Evolutionary conservation across 2,113 vertebrate genomes (phyloP).

Genomic region (Aviceda subcristata): DNA sequence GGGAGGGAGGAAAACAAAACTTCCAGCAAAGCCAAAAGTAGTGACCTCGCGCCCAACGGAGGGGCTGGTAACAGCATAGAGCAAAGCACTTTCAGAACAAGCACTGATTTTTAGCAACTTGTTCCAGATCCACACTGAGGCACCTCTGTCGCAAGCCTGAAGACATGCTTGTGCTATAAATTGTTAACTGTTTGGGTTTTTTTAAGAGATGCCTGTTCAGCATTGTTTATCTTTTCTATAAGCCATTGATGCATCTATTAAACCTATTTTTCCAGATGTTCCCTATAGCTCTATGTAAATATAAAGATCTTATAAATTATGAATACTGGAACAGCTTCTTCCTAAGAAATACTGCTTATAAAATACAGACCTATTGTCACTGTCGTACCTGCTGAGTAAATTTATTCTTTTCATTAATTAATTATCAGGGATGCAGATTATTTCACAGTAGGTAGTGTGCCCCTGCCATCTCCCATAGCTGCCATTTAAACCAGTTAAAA

Average conservation of each 20-base stretch:
- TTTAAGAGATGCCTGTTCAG: not conserved
- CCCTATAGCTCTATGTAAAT: not conserved
- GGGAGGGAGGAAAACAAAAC: not conserved
- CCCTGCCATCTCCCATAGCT: not conserved
- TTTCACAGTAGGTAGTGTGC: not conserved
- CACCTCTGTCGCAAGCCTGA: not conserved
- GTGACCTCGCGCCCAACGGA: not conserved
- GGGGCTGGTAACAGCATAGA: not conserved
- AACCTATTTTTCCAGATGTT: not conserved
- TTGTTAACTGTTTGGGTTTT: not conserved
- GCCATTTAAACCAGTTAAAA: conserved; percentile 18
- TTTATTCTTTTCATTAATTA: conserved; percentile 36
- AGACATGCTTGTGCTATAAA: not conserved
- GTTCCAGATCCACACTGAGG: not conserved
- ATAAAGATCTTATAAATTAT: not conserved
- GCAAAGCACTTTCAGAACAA: not conserved
- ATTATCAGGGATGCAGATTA: conserved; percentile 6
- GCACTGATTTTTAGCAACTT: not conserved
- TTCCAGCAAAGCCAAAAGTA: not conserved
- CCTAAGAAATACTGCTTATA: not conserved
- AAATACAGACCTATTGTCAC: conserved; percentile 2
- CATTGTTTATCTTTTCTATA: not conserved
- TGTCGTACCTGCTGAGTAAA: not conserved
- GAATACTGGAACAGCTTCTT: not conserved
- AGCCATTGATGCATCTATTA: not conserved